These are phyloP conservation scores for Aurelia aurita DNA, from an alignment of 30 jellyfish, hydroid and myxozoan genomes.

Conservation along the genomic window DNA sequence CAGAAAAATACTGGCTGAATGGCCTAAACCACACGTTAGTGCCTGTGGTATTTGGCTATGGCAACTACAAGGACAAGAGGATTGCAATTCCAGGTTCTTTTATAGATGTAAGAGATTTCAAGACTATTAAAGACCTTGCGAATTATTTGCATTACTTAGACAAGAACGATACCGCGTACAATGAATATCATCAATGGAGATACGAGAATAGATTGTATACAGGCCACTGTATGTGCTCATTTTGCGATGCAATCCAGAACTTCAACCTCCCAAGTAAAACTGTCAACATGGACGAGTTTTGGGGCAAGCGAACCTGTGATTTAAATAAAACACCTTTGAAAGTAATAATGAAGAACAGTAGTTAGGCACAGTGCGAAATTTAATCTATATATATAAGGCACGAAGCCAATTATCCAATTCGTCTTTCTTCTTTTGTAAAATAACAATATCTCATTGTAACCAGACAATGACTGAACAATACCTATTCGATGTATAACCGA, in stretches of 20 bases:
- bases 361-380: too few relatives aligned
- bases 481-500: too few relatives aligned
- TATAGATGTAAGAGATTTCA: conserved; percentile 71
- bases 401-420: too few relatives aligned
- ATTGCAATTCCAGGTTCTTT: conserved; percentile 77
- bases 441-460: too few relatives aligned
- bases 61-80: conserved; percentile 63
- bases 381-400: too few relatives aligned
- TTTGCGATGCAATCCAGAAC: conserved; percentile 81
- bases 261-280: conserved; percentile 38
- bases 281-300: conserved; percentile 59
- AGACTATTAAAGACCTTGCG: conserved; percentile 52
- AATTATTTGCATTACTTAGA: conserved; percentile 58
- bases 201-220: conserved; percentile 45
- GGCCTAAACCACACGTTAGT: conserved; percentile 73
- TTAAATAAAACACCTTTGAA: conserved; percentile 9
- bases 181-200: conserved; percentile 88
- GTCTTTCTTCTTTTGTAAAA: too few relatives aligned
- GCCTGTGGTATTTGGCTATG: conserved; percentile 91
- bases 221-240: conserved; percentile 64
- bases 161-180: conserved; percentile 79
- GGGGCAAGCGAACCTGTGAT: conserved; percentile 71
- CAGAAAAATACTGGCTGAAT: conserved; percentile 87
- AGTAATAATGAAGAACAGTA: too few relatives aligned
- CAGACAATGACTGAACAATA: too few relatives aligned